phyloP scores from a whole-genome alignment of 2,113 vertebrate species.

The Galemys pyrenaicus region DNA sequence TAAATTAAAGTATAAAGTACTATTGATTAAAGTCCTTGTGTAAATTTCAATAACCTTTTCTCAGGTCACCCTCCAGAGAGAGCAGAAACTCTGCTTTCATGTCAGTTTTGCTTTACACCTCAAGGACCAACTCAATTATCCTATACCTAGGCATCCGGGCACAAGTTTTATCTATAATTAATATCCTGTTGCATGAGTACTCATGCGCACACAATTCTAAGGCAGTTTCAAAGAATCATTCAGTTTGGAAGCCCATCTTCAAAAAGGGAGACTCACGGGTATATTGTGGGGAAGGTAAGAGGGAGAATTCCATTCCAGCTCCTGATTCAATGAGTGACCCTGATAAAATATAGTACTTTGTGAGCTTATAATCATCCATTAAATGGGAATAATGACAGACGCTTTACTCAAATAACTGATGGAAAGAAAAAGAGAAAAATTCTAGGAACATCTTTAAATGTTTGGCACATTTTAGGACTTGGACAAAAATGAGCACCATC shows the following conservation, averaged over 20 bases:
- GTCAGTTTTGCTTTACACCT: not conserved
- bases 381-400: not conserved
- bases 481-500: not conserved
- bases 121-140: not conserved
- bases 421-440: not conserved
- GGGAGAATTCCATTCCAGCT: not conserved
- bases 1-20: constrained; percentile 13
- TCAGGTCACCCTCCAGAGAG: not conserved
- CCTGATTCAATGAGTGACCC: not conserved
- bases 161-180: not conserved
- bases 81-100: not conserved
- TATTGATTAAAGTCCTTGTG: constrained; percentile 24
- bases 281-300: not conserved
- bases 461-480: not conserved
- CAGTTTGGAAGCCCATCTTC: not conserved
- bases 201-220: not conserved
- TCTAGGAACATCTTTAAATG: not conserved
- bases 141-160: not conserved
- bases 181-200: not conserved
- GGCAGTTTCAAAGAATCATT: not conserved
- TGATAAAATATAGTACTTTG: not conserved
- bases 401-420: not conserved
- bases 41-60: constrained; percentile 34
- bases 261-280: not conserved
- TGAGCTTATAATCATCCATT: not conserved